These are phyloP conservation scores for Echinops telfairi DNA, from an alignment of 2,113 vertebrate species.

Conservation along the genomic window DNA sequence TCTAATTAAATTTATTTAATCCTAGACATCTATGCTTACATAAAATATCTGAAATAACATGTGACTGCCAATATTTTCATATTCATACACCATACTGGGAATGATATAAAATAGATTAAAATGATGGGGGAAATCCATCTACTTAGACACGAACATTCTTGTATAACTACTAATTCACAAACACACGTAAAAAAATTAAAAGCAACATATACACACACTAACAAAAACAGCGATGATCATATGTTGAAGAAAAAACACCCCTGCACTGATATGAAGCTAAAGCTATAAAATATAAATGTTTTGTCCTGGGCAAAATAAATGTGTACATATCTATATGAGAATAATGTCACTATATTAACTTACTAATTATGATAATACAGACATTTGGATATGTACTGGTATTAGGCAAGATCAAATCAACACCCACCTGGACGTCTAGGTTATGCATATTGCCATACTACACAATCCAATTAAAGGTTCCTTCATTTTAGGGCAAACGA, in stretches of 20 bases:
- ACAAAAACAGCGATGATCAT: neutral
- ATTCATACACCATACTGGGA: neutral
- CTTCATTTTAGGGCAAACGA: neutral
- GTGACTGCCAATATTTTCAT: neutral
- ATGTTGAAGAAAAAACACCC: neutral
- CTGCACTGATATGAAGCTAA: neutral
- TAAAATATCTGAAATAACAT: neutral
- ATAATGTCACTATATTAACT: neutral
- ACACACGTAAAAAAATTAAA: neutral
- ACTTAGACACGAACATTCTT: neutral
- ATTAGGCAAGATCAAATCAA: neutral
- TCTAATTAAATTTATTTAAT: neutral
- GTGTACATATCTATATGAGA: neutral
- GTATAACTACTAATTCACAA: neutral
- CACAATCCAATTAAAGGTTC: neutral
- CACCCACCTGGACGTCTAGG: neutral
- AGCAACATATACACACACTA: neutral
- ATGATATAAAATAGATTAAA: neutral
- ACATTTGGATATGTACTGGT: neutral
- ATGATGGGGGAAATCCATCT: neutral
- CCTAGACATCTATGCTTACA: neutral
- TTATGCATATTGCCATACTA: neutral
- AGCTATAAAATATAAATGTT: neutral
- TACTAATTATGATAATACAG: neutral
- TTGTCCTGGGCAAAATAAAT: neutral